Base-by-base conservation (phyloP, 1,140 invertebrate genomes). In the Drosophila bifasciata region DNA sequence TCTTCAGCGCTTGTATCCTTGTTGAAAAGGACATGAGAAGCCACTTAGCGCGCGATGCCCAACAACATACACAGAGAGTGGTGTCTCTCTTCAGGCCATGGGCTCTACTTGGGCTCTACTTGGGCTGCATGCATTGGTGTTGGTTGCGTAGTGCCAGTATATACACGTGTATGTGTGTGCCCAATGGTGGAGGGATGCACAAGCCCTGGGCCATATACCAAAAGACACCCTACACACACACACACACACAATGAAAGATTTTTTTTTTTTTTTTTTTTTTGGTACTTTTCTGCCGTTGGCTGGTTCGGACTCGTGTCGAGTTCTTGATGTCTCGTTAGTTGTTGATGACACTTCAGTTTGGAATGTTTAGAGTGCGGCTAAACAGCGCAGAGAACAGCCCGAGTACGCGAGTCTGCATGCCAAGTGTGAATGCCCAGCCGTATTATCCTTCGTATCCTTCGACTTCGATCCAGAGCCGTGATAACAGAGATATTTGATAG, bases 331-430 rank as follows among this genome's bases (percentile, higher is more conserved):
- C 79, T 91, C 86, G 89, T 91, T 91, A 91, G 90, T 91, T 91
- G 88, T 91, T 90, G 90, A 91, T 90, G 90, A 90, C 90, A 91
- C 90, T 91, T 91, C 90, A 91, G 71, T 80, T 91, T 88, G 89
- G 79, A 90, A 90, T 79, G 89, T 91, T 73, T 81, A 84, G 84
- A 90, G 79, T 90, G 88, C 88, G 79, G 71, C 76, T 69, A 36
- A 36, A 36, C 32, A 36, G 32, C 11, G 32, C 32, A 36, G 32
- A 36, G 32, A 3, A 11, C 32, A 36, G 3, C 32, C 19, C 19
- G 19, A 21, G n/a, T n/a, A 21, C 19, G 19, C 19, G 19, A 21
- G n/a, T n/a, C n/a, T n/a, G n/a, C n/a, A 21, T 3, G 19, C 19
- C 19, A 3, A 21, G 19, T n/a, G 28, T 5, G 32, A 36, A 68